Conservation (phyloP, 2,113 vertebrate genomes). For the Lophotis ruficrista region DNA sequence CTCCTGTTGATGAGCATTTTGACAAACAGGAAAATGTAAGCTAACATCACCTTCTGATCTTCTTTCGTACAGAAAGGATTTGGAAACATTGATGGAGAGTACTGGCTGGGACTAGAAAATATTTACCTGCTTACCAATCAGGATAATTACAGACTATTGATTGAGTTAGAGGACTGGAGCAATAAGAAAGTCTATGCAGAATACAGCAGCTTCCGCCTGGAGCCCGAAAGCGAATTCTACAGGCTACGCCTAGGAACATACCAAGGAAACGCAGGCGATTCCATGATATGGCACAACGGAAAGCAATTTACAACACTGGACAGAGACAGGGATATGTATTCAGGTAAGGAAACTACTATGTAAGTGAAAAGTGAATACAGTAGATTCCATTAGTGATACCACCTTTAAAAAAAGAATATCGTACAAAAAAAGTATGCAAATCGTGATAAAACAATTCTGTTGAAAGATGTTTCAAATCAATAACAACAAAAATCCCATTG, state of each 20-base stretch:
- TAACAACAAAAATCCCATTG: rapidly evolving
- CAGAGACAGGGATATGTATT: constrained; percentile 91
- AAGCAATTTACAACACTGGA: constrained; percentile 98
- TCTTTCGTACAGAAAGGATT: constrained; percentile 89
- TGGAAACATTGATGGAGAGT: constrained; percentile 94
- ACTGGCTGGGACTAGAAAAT: constrained; percentile 96
- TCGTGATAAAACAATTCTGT: not conserved
- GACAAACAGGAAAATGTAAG: not conserved
- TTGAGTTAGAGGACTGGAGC: constrained; percentile 97
- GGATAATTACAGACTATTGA: constrained; percentile 92
- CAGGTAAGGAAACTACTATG: constrained; percentile 75
- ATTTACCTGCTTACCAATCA: constrained; percentile 93
- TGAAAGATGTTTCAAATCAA: not conserved
- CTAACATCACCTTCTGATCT: not conserved
- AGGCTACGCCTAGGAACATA: constrained; percentile 91
- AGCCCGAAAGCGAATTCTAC: constrained; percentile 90
- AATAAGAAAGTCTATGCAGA: constrained; percentile 97
- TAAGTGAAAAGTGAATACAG: not conserved
- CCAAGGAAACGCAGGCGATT: constrained; percentile 96
- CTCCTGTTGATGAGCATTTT: not conserved
- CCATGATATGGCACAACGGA: constrained; percentile 93
- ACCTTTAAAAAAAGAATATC: not conserved
- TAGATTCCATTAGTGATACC: rapidly evolving
- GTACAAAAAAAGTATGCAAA: rapidly evolving
- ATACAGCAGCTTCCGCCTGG: constrained; percentile 94